Evolutionary conservation across 1,140 invertebrate genomes (phyloP), one percentile per base, ranked within the genome.

Genomic region (Asobara japonica): DNA sequence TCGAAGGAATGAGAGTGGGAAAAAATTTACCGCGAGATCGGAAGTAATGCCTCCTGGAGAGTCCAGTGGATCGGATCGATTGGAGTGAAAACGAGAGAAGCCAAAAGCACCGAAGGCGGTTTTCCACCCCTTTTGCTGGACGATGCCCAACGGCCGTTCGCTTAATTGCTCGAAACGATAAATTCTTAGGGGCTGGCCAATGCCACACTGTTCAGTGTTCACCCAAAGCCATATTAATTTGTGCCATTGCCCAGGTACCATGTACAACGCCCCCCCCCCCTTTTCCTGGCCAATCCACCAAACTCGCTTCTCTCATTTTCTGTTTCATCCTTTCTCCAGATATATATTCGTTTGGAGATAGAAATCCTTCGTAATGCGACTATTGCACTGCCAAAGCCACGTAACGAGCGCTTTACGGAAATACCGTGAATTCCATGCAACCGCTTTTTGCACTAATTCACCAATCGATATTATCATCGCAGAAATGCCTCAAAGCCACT

Each of bases 111-210:
- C 31, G 10, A n/a, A 36, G 20, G n/a, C 30, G 56, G 5, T 45
- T 45, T 45, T 45, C 41, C 13, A 45, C 13, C 41, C 41, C 41
- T 45, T 45, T 45, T 13, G 13, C 61, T 41, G 61, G 61, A 71
- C 61, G 69, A 71, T 71, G 65, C 65, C 69, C 69, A 71, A 65
- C 73, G 74, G 69, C 75, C 74, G 78, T 80, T 81, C 33, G 75
- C 76, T 81, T 84, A 84, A 84, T 84, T 82, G 76, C 76, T 60
- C 70, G 67, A 77, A 73, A 80, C 80, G 77, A 83, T 83, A 84
- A 83, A 84, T 84, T 84, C 82, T 82, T 80, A 79, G 70, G 74
- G 74, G 48, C 61, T 30, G 38, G 51, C 20, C 20, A 60, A 4
- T 60, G 51, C 27, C 51, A 65, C 45, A 72, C 66, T 76, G 78